phyloP scores from a whole-genome alignment of 2,113 vertebrate species.

The Upupa epops region DNA sequence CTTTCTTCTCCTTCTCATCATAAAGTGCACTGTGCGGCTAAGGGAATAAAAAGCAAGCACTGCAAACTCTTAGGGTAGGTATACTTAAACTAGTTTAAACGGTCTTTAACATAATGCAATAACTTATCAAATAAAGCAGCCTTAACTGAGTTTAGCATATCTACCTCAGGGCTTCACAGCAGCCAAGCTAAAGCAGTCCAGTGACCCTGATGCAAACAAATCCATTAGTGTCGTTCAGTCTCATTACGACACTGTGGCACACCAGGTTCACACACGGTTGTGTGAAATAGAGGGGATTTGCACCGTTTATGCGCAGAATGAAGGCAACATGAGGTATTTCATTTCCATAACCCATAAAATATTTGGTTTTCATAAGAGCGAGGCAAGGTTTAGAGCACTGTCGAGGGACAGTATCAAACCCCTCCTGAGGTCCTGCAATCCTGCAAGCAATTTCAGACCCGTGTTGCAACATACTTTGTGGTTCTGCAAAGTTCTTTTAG shows the following conservation, averaged over 20 bases:
- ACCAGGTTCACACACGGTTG: background rate
- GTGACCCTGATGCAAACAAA: background rate
- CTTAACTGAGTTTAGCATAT: background rate
- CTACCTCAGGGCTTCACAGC: background rate
- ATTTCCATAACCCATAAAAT: background rate
- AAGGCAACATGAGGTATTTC: background rate
- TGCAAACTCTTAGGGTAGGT: background rate
- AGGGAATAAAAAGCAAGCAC: slow-evolving; percentile 31
- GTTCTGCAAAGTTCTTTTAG: background rate
- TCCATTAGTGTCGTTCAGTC: background rate
- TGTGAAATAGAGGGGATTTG: background rate
- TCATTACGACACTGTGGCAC: background rate
- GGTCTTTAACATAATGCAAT: background rate
- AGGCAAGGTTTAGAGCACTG: background rate
- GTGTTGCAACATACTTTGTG: background rate
- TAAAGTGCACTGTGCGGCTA: background rate
- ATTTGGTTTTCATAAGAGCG: background rate
- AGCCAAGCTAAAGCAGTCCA: background rate
- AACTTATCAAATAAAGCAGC: slow-evolving; percentile 27
- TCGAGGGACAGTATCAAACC: background rate
- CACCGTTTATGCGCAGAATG: background rate
- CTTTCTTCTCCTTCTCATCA: background rate
- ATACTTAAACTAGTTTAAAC: slow-evolving; percentile 28
- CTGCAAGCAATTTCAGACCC: background rate
- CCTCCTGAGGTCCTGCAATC: background rate